Percentiles rank a stretch among this genome's conserved stretches.
Evolutionary conservation across 2,797 vertebrate genomes (phyloP).

Genomic region (Argentina silus): DNA sequence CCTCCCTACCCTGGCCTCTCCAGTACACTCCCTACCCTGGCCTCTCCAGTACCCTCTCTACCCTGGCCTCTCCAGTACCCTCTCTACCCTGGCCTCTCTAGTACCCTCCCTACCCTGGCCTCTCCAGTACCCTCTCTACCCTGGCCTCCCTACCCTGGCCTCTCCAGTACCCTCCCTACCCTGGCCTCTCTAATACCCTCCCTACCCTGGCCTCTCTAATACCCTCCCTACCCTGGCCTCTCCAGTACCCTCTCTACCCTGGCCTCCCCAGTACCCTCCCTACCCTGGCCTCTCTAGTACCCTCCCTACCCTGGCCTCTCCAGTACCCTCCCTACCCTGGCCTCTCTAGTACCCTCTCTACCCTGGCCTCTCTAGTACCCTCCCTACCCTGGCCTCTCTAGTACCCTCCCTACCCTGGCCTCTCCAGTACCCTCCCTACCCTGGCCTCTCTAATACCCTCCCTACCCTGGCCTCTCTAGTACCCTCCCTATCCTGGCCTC

Average conservation of each 20-base stretch:
- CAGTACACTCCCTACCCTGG: background rate
- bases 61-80: too few relatives aligned
- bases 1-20: background rate
- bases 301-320: slow-evolving; percentile 8
- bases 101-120: too few relatives aligned
- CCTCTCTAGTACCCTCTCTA: too few relatives aligned
- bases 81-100: too few relatives aligned
- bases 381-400: slow-evolving; percentile 11
- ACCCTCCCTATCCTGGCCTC: background rate
- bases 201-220: too few relatives aligned
- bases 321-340: slow-evolving; percentile 16
- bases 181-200: slow-evolving; percentile 11
- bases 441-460: background rate
- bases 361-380: background rate
- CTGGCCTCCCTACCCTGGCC: background rate
- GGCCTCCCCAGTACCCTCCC: slow-evolving; percentile 19
- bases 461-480: too few relatives aligned
- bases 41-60: too few relatives aligned
- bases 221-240: too few relatives aligned
- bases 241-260: background rate
- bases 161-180: slow-evolving; percentile 16
- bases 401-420: slow-evolving; percentile 8
- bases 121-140: background rate
- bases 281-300: background rate
- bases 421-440: slow-evolving; percentile 12